These are phyloP conservation scores for Drosophila fungiperda DNA, from an alignment of 2,888 invertebrate genomes.

Conservation along the genomic window DNA sequence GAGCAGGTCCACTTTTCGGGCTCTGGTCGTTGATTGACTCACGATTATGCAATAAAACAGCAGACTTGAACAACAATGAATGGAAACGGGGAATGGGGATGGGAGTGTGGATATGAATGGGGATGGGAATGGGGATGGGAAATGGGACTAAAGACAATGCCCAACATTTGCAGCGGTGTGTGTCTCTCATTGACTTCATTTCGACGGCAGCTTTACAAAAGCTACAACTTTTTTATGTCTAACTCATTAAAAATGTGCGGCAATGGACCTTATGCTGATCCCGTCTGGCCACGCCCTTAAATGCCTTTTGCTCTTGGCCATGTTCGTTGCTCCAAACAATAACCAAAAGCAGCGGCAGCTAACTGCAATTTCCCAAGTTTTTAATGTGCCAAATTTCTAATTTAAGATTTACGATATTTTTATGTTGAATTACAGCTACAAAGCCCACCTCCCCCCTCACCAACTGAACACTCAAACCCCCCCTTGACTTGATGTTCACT, in stretches of 20 bases:
- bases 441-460: background rate
- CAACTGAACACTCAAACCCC: background rate
- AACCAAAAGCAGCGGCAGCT: slow-evolving; percentile 36
- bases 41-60: slow-evolving; percentile 83
- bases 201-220: slow-evolving; percentile 72
- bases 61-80: slow-evolving; percentile 47
- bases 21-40: slow-evolving; percentile 77
- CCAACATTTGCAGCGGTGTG: slow-evolving; percentile 13
- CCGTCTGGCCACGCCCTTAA: slow-evolving; percentile 28
- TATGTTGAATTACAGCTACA: slow-evolving; percentile 76
- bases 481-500: slow-evolving; percentile 59
- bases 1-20: background rate
- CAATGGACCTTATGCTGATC: slow-evolving; percentile 67
- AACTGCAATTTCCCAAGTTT: slow-evolving; percentile 81
- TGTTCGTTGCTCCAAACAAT: slow-evolving; percentile 32
- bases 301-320: slow-evolving; percentile 47
- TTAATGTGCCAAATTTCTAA: slow-evolving; percentile 82
- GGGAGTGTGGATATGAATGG: too few species aligned
- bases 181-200: slow-evolving; percentile 66
- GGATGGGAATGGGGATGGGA: slow-evolving; percentile 17
- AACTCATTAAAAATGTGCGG: slow-evolving; percentile 80
- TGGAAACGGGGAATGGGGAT: slow-evolving; percentile 23
- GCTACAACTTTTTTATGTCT: slow-evolving; percentile 79
- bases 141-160: slow-evolving; percentile 56
- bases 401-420: slow-evolving; percentile 82